Conservation (phyloP, 2,888 invertebrate species). For the Andricus curvator region DNA sequence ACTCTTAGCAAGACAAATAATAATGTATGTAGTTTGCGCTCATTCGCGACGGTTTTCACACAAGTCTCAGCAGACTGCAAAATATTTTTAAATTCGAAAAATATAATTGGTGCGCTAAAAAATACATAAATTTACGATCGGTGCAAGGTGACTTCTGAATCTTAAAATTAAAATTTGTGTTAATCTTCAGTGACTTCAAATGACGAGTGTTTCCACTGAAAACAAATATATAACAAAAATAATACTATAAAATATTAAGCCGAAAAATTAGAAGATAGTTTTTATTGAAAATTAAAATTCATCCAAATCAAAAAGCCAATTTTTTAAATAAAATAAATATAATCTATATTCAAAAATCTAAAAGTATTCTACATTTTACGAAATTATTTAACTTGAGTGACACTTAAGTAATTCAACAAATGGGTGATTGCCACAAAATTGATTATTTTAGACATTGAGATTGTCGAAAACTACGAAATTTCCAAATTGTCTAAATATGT, state of each 20-base stretch:
- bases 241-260: too few relatives aligned
- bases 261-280: too few relatives aligned
- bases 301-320: not conserved
- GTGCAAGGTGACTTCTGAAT: not conserved
- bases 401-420: not conserved
- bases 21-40: slow-evolving; percentile 20
- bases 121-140: not conserved
- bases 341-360: not conserved
- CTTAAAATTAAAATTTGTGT: not conserved
- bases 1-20: slow-evolving; percentile 17
- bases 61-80: slow-evolving; percentile 4
- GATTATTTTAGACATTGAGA: too few relatives aligned
- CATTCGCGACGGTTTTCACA: slow-evolving; percentile 23
- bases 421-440: too few relatives aligned
- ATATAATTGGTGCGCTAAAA: not conserved
- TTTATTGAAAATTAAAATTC: too few relatives aligned
- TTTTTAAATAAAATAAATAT: not conserved
- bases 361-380: not conserved
- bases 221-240: too few relatives aligned
- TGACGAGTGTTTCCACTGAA: too few relatives aligned
- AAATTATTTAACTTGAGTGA: not conserved
- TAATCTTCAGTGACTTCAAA: not conserved
- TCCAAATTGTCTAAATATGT: too few relatives aligned
- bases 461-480: too few relatives aligned
- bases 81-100: slow-evolving; percentile 23